Evolutionary conservation across 2,888 invertebrate species (phyloP).

Genomic region (Timema podura): DNA sequence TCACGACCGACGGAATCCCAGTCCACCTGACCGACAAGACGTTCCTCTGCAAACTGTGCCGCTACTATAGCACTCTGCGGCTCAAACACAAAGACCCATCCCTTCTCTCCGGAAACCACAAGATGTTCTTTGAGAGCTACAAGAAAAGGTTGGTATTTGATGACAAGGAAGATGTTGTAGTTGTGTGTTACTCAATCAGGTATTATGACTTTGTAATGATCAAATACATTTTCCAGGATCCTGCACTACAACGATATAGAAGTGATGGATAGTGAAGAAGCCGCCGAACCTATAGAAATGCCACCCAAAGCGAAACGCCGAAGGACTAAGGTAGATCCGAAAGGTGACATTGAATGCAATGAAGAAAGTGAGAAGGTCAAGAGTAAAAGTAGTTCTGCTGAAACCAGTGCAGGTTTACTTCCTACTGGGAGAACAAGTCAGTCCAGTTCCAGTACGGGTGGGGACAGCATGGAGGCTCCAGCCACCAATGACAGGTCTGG

Average conservation of each 20-base stretch:
- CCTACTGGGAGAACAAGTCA: background rate
- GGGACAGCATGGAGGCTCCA: background rate
- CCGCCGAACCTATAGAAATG: slow-evolving; percentile 29
- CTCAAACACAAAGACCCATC: slow-evolving; percentile 52
- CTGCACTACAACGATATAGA: slow-evolving; percentile 71
- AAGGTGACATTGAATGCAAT: background rate
- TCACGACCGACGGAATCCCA: slow-evolving; percentile 62
- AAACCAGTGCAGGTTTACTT: background rate
- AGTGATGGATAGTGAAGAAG: slow-evolving; percentile 50
- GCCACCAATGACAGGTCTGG: slow-evolving; percentile 19
- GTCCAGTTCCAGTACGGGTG: background rate
- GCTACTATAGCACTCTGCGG: slow-evolving; percentile 69
- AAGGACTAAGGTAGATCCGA: slow-evolving; percentile 16
- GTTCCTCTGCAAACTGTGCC: slow-evolving; percentile 77
- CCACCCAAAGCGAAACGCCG: slow-evolving; percentile 26
- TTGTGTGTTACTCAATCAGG: background rate
- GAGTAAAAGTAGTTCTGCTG: slow-evolving; percentile 6
- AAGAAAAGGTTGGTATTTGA: slow-evolving; percentile 53
- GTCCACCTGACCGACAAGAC: slow-evolving; percentile 63
- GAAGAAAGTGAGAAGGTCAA: slow-evolving; percentile 17
- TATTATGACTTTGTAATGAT: background rate
- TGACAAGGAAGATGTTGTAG: background rate
- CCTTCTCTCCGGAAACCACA: slow-evolving; percentile 45
- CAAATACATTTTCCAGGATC: slow-evolving; percentile 51
- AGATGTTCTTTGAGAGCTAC: slow-evolving; percentile 56